Evolutionary conservation across 2,113 vertebrate species (phyloP).

Genomic region (Anolis carolinensis): DNA sequence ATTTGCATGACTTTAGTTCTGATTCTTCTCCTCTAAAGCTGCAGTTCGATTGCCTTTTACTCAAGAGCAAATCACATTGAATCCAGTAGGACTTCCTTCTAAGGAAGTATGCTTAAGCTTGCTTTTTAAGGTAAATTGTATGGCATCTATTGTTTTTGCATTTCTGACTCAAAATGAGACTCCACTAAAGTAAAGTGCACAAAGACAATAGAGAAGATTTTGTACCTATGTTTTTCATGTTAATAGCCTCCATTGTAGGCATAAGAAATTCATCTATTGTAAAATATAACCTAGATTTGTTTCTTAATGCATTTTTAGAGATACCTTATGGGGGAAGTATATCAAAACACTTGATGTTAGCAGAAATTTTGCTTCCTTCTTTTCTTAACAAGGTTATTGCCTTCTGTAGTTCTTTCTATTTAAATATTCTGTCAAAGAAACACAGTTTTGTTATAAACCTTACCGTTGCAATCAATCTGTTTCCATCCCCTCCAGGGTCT

Average conservation of each 20-base stretch:
- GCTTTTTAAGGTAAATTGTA: neutral
- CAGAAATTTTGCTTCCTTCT: conserved; percentile 52
- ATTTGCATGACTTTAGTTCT: fast-evolving
- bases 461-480: conserved; percentile 69
- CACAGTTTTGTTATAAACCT: conserved; percentile 61
- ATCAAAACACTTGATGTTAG: neutral
- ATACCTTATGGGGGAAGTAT: conserved; percentile 22
- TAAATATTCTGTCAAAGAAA: conserved; percentile 70
- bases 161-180: neutral
- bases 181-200: neutral
- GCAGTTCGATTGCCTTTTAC: neutral
- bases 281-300: conserved; percentile 13
- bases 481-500: conserved; percentile 67
- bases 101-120: neutral
- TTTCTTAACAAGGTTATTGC: conserved; percentile 60
- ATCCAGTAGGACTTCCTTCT: neutral
- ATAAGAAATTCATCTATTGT: conserved; percentile 5
- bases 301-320: neutral
- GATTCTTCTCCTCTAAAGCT: fast-evolving
- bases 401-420: conserved; percentile 57
- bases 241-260: conserved; percentile 38
- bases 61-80: neutral
- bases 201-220: neutral
- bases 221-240: conserved; percentile 19
- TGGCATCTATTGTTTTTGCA: fast-evolving